phyloP scores from a whole-genome alignment of 1,140 invertebrate species.

The Cotesia vestalis region DNA sequence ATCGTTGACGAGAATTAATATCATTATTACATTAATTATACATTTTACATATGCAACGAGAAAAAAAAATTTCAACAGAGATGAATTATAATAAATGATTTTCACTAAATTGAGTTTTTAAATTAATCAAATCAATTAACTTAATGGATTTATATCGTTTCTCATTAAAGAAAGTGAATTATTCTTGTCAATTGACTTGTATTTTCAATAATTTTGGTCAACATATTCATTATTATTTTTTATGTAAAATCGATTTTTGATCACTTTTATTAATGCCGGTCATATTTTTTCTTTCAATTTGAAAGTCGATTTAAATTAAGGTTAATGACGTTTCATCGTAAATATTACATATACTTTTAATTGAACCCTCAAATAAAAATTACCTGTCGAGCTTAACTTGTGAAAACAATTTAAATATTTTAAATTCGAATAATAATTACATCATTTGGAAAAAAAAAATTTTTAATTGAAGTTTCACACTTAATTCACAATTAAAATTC shows the following conservation, averaged over 20 bases:
- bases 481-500: too few relatives aligned
- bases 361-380: too few relatives aligned
- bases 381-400: too few relatives aligned
- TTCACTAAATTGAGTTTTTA: not conserved
- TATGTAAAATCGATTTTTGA: not conserved
- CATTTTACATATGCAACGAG: too few relatives aligned
- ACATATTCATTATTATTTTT: not conserved
- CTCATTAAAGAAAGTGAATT: conserved; percentile 7
- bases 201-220: not conserved
- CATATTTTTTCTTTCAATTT: not conserved
- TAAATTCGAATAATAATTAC: not conserved
- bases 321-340: too few relatives aligned
- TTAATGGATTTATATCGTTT: conserved; percentile 27
- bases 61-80: not conserved
- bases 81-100: conserved; percentile 14
- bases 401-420: too few relatives aligned
- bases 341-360: too few relatives aligned
- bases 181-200: not conserved
- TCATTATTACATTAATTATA: conserved; percentile 18
- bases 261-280: conserved; percentile 1
- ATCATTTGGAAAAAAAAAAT: not conserved
- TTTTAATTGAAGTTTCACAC: too few relatives aligned
- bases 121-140: conserved; percentile 30
- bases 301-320: too few relatives aligned
- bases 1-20: not conserved